These are phyloP conservation scores for Anguilla marmorata DNA, from an alignment of 2,797 vertebrate species.

Conservation along the genomic window DNA sequence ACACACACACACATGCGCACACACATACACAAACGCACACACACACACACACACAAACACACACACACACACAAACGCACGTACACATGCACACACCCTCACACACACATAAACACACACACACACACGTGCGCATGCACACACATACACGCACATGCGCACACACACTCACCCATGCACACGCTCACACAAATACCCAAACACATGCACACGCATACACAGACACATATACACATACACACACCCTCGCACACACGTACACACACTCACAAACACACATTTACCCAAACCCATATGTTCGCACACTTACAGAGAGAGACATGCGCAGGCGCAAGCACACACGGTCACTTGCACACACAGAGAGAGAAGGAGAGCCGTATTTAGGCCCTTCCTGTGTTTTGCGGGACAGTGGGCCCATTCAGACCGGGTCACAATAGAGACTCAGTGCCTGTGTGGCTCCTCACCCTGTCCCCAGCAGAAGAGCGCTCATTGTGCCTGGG, in stretches of 20 bases:
- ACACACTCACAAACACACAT: not conserved
- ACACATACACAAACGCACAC: too few relatives aligned
- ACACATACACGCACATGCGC: too few relatives aligned
- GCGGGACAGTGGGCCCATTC: conserved; percentile 34
- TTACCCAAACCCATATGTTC: not conserved
- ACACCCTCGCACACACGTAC: not conserved
- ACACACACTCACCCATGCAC: too few relatives aligned
- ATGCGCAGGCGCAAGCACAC: not conserved
- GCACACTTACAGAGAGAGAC: not conserved
- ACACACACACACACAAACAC: too few relatives aligned
- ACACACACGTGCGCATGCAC: too few relatives aligned
- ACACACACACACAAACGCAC: too few relatives aligned
- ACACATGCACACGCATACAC: not conserved
- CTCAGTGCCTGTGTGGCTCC: conserved; percentile 12
- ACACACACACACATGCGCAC: too few relatives aligned
- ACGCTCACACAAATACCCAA: too few relatives aligned
- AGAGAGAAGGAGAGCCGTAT: not conserved
- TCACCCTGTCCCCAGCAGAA: conserved; percentile 28
- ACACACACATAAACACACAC: too few relatives aligned
- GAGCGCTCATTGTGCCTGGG: conserved; percentile 27
- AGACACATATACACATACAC: not conserved
- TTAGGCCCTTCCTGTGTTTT: not conserved
- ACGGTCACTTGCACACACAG: not conserved
- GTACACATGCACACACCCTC: too few relatives aligned
- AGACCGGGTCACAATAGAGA: conserved; percentile 24